A percentile compares a stretch with the other conserved stretches of the same genome.
phyloP scores from a whole-genome alignment of 2,888 invertebrate genomes.

The Spilarctia lutea region DNA sequence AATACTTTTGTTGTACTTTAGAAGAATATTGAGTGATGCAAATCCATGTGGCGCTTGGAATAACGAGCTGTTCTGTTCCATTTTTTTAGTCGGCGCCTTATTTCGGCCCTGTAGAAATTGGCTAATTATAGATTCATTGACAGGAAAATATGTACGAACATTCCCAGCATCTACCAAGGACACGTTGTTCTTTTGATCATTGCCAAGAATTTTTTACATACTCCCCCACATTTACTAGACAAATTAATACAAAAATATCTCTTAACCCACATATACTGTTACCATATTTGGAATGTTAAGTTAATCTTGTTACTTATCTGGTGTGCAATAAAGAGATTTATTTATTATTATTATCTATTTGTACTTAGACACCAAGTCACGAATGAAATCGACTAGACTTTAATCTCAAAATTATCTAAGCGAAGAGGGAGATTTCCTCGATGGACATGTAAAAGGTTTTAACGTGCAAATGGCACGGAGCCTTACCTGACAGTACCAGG shows the following conservation, averaged over 20 bases:
- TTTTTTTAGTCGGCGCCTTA: neutral
- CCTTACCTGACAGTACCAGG: conserved; percentile 29
- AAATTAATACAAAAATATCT: no score
- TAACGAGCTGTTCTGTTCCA: neutral
- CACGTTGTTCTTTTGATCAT: no score
- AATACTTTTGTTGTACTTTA: conserved; percentile 12
- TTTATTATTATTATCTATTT: no score
- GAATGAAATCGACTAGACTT: conserved; percentile 12
- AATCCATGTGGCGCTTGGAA: conserved; percentile 14
- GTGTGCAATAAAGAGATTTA: no score
- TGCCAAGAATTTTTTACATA: no score
- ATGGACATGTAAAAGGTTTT: conserved; percentile 28
- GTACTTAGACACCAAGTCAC: neutral
- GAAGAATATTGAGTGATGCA: conserved; percentile 19
- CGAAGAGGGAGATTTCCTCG: conserved; percentile 42
- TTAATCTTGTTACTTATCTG: no score
- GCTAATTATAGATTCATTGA: no score
- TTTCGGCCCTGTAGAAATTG: neutral
- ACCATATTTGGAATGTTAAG: no score
- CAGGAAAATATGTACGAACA: no score
- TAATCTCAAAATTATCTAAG: conserved; percentile 39
- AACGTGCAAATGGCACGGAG: conserved; percentile 38
- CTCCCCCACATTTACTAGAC: no score
- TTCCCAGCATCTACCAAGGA: no score
- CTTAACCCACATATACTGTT: no score